Evolutionary conservation across 2,888 invertebrate genomes (phyloP), one percentile per base, ranked within the genome.

Genomic region (Sinelater perroti): DNA sequence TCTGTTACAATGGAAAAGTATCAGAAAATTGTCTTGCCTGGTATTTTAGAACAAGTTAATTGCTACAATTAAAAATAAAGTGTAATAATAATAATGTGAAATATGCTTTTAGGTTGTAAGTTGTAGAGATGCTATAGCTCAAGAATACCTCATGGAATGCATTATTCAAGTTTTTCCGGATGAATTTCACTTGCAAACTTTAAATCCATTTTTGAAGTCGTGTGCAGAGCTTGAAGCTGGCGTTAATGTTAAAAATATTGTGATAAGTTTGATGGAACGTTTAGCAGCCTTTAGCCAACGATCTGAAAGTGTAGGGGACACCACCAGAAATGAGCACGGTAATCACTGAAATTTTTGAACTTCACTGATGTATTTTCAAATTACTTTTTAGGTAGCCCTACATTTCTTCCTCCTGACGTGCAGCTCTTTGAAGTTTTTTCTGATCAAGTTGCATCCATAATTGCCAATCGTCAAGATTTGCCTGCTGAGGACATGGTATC

Each of bases 101-200:
- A 10, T 31, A 4, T 31, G 10, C 1, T 63, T 68, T 16, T 65
- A 75, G 75, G 96, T 95, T 13, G 98, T 99, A 47, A 97, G 96
- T 76, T 99, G 99, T 74, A 82, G 95, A 61, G 99, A 99, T 80
- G 93, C 97, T 0, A 98, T 99, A 60, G 97, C 99, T 0, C 98
- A 99, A 81, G 98, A 99, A 80, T 99, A 99, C 78, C 86, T 99
- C 14, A 98, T 99, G 97, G 98, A 98, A 79, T 97, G 97, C 75
- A 94, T 98, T 56, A 97, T 97, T 76, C 97, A 98, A 85, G 95
- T 97, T 16, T 99, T 99, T 76, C 98, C 99, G 0, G 99, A 99
- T 75, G 99, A 99, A 79, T 98, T 97, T 78, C 99, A 99, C 80
- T 82, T 99, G 72, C 93, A 95, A 68, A 97, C 97, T 0, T 81